Evolutionary conservation across 2,113 vertebrate genomes (phyloP).

Genomic region (Rhipidura dahli): DNA sequence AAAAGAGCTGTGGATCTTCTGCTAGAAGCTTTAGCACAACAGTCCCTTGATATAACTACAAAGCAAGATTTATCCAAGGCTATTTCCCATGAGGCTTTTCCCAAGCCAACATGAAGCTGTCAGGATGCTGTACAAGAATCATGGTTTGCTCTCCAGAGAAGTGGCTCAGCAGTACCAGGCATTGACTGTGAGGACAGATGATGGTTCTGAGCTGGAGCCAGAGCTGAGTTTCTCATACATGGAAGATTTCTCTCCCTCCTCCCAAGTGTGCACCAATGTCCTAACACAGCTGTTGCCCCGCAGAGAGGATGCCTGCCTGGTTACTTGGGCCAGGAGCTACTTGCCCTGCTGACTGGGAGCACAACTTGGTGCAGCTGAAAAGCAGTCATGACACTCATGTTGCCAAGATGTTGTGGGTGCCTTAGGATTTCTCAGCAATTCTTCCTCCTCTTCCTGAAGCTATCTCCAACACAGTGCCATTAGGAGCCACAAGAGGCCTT

Average conservation of each 20-base stretch:
- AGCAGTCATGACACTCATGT: not conserved
- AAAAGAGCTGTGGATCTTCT: conserved; percentile 5
- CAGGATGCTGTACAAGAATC: not conserved
- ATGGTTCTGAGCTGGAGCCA: conserved; percentile 13
- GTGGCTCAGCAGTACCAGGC: not conserved
- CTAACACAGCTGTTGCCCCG: not conserved
- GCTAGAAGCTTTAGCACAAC: not conserved
- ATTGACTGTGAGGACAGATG: not conserved
- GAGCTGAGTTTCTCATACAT: not conserved
- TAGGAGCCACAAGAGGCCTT: not conserved
- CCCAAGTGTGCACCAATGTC: not conserved
- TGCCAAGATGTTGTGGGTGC: not conserved
- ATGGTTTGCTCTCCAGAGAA: not conserved
- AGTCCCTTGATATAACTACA: not conserved
- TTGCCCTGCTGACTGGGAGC: not conserved
- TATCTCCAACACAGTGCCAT: not conserved
- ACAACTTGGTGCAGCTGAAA: not conserved
- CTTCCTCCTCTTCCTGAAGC: not conserved
- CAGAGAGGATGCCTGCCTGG: not conserved
- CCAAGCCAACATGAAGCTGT: not conserved
- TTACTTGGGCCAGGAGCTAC: not conserved
- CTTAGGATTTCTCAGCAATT: not conserved
- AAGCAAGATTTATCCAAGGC: not conserved
- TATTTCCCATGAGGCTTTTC: not conserved
- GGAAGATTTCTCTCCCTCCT: not conserved